These are phyloP conservation scores for Chascanopsetta lugubris DNA, from an alignment of 2,113 vertebrate species.

Conservation along the genomic window DNA sequence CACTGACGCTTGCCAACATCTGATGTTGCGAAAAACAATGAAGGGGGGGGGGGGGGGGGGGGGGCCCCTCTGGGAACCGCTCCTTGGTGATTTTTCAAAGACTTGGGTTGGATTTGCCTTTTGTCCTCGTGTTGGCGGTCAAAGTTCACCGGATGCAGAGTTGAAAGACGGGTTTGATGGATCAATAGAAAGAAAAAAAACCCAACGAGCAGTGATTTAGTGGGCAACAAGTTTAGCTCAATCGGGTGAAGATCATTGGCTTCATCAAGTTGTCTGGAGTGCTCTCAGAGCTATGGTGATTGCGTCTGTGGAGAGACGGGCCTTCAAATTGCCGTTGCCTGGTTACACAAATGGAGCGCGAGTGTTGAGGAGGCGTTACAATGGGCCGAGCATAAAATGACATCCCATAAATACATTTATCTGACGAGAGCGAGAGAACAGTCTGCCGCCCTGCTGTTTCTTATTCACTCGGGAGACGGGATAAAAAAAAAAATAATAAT, in stretches of 20 bases:
- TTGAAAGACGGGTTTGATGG: no score
- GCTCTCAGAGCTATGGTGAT: slow-evolving; percentile 80
- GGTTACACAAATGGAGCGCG: slow-evolving; percentile 78
- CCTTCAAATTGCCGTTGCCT: slow-evolving; percentile 80
- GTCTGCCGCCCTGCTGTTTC: slow-evolving; percentile 36
- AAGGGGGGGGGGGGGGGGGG: not conserved
- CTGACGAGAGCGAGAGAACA: slow-evolving; percentile 40
- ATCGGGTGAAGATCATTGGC: slow-evolving; percentile 70
- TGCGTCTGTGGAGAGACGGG: slow-evolving; percentile 73
- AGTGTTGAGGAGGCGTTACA: slow-evolving; percentile 72
- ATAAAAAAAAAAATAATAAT: not conserved
- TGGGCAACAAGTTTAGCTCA: slow-evolving; percentile 56
- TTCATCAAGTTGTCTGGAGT: slow-evolving; percentile 73
- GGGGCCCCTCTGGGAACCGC: no score
- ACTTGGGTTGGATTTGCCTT: not conserved
- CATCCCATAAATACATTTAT: slow-evolving; percentile 69
- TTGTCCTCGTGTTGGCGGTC: not conserved
- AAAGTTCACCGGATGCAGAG: slow-evolving; percentile 3
- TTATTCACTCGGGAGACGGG: slow-evolving; percentile 10
- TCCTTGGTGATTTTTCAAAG: not conserved
- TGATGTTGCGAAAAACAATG: not conserved
- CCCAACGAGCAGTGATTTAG: slow-evolving; percentile 47
- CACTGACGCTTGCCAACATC: not conserved
- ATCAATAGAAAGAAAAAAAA: slow-evolving; percentile 22
- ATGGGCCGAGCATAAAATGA: slow-evolving; percentile 71